Evolutionary conservation across 2,113 vertebrate genomes (phyloP).

Genomic region (Orycteropus afer): DNA sequence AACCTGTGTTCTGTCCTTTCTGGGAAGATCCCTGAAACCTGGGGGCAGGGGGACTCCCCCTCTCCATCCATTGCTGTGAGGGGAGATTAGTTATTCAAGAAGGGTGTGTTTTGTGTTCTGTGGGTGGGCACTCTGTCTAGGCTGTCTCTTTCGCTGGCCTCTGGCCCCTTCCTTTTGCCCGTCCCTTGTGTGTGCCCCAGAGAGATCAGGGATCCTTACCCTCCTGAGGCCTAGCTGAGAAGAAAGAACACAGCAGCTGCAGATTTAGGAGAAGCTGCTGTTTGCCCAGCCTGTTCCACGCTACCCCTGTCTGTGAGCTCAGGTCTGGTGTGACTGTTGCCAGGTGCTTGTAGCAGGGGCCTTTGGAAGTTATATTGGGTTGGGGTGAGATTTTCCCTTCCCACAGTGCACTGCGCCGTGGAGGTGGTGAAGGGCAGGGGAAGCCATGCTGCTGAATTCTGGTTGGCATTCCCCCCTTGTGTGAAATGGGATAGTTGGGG

Average conservation of each 20-base stretch:
- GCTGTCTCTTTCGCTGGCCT: not conserved
- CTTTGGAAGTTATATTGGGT: not conserved
- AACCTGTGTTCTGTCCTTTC: conserved; percentile 3
- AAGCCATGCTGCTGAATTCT: conserved; percentile 79
- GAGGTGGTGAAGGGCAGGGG: conserved; percentile 8
- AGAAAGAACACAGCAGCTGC: conserved; percentile 16
- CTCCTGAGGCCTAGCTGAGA: conserved; percentile 34
- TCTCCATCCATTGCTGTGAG: conserved; percentile 24
- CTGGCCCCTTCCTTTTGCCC: not conserved
- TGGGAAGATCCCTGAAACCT: not conserved
- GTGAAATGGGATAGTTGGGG: not conserved
- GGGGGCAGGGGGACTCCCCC: not conserved
- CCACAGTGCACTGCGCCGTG: conserved; percentile 52
- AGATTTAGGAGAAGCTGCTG: not conserved
- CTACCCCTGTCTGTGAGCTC: not conserved
- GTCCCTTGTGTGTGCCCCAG: not conserved
- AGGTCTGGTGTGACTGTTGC: not conserved
- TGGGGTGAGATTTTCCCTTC: not conserved
- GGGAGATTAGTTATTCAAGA: not conserved
- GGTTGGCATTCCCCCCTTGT: conserved; percentile 59
- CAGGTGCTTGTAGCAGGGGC: not conserved
- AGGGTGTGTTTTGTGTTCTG: not conserved
- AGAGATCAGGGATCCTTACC: conserved; percentile 34
- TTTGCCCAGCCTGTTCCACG: not conserved
- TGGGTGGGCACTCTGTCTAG: not conserved